Conservation (phyloP, 2,113 vertebrate genomes). For the Spermophilus dauricus region DNA sequence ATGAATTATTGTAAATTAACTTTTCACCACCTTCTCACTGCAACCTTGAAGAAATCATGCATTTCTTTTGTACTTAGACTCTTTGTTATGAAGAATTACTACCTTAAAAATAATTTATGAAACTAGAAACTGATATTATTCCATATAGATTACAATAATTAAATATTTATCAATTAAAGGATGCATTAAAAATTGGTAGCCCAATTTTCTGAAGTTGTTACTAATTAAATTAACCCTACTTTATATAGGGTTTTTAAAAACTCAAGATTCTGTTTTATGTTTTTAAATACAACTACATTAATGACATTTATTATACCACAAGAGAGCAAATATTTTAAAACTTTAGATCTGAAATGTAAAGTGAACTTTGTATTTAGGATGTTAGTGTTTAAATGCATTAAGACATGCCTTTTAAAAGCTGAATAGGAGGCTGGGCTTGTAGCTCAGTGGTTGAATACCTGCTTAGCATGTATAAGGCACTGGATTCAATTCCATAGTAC, state of each 20-base stretch:
- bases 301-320: not conserved
- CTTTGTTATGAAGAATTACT: slow-evolving; percentile 15
- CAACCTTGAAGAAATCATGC: not conserved
- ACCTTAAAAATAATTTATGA: slow-evolving; percentile 9
- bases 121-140: slow-evolving; percentile 6
- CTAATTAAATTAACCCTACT: not conserved
- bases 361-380: not conserved
- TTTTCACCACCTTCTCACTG: not conserved
- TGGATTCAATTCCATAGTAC: too few species aligned
- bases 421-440: too few species aligned
- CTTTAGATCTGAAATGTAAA: slow-evolving; percentile 34
- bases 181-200: not conserved
- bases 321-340: not conserved
- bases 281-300: not conserved
- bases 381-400: not conserved
- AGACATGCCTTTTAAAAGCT: not conserved
- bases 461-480: too few species aligned
- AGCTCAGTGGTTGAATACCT: too few species aligned
- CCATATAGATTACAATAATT: not conserved
- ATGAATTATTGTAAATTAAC: not conserved
- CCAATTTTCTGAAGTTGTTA: not conserved
- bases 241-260: not conserved
- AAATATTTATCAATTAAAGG: slow-evolving; percentile 8
- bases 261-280: not conserved
- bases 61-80: not conserved